Evolutionary conservation across 2,797 vertebrate species (phyloP).

Genomic region (Onychomys leucogaster): DNA sequence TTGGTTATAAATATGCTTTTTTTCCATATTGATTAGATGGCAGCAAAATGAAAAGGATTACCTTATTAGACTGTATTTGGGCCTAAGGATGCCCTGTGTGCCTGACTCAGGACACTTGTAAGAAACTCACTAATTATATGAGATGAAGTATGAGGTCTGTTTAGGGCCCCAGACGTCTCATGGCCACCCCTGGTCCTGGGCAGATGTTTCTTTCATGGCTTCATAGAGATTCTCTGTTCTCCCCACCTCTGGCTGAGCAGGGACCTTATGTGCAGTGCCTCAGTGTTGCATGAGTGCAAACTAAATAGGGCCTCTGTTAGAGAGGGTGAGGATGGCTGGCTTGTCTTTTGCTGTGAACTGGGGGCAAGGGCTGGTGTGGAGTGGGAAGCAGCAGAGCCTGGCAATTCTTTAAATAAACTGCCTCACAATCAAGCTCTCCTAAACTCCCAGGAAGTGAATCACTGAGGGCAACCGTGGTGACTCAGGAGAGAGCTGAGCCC

Average conservation of each 20-base stretch:
- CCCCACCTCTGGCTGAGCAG: rapidly evolving
- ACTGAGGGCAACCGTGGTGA: neutral
- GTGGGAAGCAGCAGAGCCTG: neutral
- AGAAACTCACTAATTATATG: conserved; percentile 55
- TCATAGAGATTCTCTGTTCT: conserved; percentile 56
- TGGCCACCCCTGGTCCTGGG: neutral
- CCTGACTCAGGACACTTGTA: conserved; percentile 24
- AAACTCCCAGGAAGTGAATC: conserved; percentile 46
- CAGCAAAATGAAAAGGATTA: neutral
- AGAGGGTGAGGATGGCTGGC: neutral
- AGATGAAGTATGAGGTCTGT: conserved; percentile 31
- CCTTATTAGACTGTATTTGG: conserved; percentile 62
- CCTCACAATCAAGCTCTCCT: neutral
- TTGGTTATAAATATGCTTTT: conserved; percentile 25
- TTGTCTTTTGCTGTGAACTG: neutral
- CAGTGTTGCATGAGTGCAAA: neutral
- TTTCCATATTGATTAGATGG: conserved; percentile 60
- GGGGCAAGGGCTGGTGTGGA: neutral
- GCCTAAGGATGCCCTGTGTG: conserved; percentile 39
- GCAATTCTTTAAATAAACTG: conserved; percentile 36
- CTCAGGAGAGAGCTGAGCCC: neutral
- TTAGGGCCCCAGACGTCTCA: neutral
- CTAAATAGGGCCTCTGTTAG: conserved; percentile 67
- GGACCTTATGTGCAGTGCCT: neutral
- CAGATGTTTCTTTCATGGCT: conserved; percentile 60